Evolutionary conservation across 2,113 vertebrate species (phyloP).

Genomic region (Cebus imitator): DNA sequence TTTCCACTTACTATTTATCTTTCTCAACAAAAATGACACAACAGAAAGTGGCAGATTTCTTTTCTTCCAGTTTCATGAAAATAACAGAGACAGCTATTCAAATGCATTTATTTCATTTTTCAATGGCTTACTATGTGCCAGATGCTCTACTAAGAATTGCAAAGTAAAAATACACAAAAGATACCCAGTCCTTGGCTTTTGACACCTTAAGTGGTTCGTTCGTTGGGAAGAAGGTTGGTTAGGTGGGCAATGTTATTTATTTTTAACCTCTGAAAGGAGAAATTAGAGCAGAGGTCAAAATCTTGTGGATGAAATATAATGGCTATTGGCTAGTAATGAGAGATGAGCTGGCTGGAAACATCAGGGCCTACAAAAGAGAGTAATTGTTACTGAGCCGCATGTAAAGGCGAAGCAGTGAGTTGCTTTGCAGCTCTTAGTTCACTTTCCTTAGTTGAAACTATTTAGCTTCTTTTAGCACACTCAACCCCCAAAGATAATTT

Average conservation of each 20-base stretch:
- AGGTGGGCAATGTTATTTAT: not conserved
- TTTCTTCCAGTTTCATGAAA: not conserved
- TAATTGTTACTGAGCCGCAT: not conserved
- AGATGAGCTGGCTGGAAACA: not conserved
- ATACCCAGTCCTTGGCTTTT: not conserved
- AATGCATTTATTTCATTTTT: not conserved
- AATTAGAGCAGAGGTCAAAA: not conserved
- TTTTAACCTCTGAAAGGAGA: conserved; percentile 6
- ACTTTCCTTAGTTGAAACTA: not conserved
- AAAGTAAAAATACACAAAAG: not conserved
- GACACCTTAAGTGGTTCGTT: not conserved
- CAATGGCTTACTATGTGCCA: not conserved
- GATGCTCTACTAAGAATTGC: not conserved
- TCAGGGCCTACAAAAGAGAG: not conserved
- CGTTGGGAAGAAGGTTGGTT: not conserved
- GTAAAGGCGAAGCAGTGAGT: not conserved
- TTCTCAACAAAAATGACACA: not conserved
- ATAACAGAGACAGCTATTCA: not conserved
- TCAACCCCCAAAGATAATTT: not conserved
- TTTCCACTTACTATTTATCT: not conserved
- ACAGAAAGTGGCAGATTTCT: not conserved
- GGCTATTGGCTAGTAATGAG: not conserved
- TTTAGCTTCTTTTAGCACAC: not conserved
- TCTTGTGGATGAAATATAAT: not conserved
- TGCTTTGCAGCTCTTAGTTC: not conserved